Percentiles rank a stretch among this genome's conserved stretches.
Evolutionary conservation across 1,140 invertebrate species (phyloP).

Genomic region (Drosophila burlai): DNA sequence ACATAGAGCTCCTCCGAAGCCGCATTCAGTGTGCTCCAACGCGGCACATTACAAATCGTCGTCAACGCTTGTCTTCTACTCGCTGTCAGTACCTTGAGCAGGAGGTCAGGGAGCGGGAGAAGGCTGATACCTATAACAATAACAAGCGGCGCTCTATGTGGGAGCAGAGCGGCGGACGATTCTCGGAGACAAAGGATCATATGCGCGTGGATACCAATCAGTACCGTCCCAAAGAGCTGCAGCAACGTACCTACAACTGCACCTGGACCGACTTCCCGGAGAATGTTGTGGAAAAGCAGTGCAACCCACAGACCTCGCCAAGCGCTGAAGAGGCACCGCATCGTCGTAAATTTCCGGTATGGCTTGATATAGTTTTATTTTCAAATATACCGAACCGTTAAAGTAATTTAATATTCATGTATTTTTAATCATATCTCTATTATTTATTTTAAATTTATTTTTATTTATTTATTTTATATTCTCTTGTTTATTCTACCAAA

Average conservation of each 20-base stretch:
- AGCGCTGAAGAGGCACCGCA: not conserved
- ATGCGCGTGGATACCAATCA: constrained; percentile 34
- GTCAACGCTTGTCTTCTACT: not conserved
- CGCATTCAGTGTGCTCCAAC: constrained; percentile 39
- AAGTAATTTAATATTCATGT: not conserved
- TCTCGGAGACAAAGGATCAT: not conserved
- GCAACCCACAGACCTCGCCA: too few species aligned
- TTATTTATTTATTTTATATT: not conserved
- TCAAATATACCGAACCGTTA: too few species aligned
- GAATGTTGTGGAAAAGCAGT: not conserved
- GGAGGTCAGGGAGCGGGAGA: constrained; percentile 34
- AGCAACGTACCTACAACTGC: constrained; percentile 39
- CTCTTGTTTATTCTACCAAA: not conserved
- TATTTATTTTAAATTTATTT: not conserved
- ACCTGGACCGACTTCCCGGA: constrained; percentile 64
- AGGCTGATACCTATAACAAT: constrained; percentile 32
- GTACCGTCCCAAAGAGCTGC: constrained; percentile 24
- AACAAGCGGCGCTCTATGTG: constrained; percentile 64
- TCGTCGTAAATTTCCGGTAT: constrained; percentile 8
- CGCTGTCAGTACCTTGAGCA: not conserved
- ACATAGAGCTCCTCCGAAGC: constrained; percentile 41
- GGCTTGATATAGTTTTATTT: not conserved
- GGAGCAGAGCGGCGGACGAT: constrained; percentile 27
- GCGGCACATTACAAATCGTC: constrained; percentile 34
- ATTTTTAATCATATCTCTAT: not conserved